These are phyloP conservation scores for Periplaneta americana DNA, from an alignment of 1,140 invertebrate species.

Conservation along the genomic window DNA sequence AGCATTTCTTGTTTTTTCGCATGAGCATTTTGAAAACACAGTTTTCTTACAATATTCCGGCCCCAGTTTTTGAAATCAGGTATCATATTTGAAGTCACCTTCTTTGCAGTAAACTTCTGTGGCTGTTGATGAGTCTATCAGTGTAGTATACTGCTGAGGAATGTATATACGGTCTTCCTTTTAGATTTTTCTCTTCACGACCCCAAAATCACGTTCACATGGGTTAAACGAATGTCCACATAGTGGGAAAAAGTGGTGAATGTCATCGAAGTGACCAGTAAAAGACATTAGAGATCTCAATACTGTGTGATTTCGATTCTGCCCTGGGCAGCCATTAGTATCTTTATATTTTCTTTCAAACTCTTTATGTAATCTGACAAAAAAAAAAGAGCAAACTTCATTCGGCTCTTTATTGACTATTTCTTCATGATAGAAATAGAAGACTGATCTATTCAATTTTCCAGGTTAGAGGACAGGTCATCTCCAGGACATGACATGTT, in stretches of 20 bases:
- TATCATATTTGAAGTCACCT: no score
- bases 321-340: neutral
- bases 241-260: constrained; percentile 2
- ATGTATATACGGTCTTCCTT: no score
- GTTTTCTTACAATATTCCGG: no score
- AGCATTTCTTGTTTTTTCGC: no score
- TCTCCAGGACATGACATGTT: no score
- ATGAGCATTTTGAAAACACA: no score
- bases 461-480: no score
- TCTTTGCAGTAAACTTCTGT: no score
- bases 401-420: neutral
- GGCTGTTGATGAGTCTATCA: no score
- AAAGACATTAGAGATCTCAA: neutral
- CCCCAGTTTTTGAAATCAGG: no score
- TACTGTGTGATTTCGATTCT: no score
- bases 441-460: neutral
- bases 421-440: neutral
- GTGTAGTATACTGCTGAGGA: no score
- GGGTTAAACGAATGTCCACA: neutral
- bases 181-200: neutral
- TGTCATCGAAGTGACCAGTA: constrained; percentile 1
- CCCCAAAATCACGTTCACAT: neutral
- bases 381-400: neutral
- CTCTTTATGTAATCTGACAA: neutral
- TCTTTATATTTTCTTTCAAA: neutral